Conservation (phyloP, 1,140 invertebrate species). For the Paracyclopina nana region DNA sequence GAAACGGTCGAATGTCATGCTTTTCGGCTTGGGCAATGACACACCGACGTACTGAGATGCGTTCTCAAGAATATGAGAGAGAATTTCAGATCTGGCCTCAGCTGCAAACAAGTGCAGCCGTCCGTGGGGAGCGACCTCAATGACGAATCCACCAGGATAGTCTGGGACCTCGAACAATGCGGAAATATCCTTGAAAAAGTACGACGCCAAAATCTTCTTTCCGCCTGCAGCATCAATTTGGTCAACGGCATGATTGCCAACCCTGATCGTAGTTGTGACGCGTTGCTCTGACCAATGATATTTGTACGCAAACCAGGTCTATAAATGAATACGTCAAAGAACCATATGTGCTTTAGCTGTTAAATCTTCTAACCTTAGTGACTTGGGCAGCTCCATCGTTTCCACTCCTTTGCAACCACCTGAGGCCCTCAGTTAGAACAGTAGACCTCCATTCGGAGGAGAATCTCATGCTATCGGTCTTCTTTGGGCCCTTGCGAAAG, state of each 20-base stretch:
- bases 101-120: constrained; percentile 59
- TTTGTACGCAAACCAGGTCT: constrained; percentile 44
- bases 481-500: constrained; percentile 60
- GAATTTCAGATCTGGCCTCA: constrained; percentile 57
- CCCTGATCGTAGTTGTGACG: constrained; percentile 65
- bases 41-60: constrained; percentile 58
- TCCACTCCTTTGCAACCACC: too few relatives aligned
- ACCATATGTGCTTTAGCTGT: too few relatives aligned
- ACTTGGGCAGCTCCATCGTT: too few relatives aligned
- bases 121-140: constrained; percentile 31
- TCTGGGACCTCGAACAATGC: constrained; percentile 37
- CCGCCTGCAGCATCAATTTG: constrained; percentile 70
- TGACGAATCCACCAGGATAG: constrained; percentile 51
- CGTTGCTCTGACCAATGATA: constrained; percentile 83
- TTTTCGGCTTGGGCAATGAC: constrained; percentile 53
- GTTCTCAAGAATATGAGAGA: constrained; percentile 39
- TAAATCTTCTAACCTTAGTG: too few relatives aligned
- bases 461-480: constrained; percentile 84
- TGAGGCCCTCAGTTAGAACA: too few relatives aligned
- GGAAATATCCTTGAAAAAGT: neutral
- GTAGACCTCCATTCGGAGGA: constrained; percentile 94
- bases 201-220: constrained; percentile 24
- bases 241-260: constrained; percentile 67
- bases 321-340: too few relatives aligned
- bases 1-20: constrained; percentile 65